A percentile compares a stretch with the other conserved stretches of the same genome.
These are phyloP conservation scores for Mobula hypostoma DNA, from an alignment of 2,113 vertebrate species.

Conservation along the genomic window DNA sequence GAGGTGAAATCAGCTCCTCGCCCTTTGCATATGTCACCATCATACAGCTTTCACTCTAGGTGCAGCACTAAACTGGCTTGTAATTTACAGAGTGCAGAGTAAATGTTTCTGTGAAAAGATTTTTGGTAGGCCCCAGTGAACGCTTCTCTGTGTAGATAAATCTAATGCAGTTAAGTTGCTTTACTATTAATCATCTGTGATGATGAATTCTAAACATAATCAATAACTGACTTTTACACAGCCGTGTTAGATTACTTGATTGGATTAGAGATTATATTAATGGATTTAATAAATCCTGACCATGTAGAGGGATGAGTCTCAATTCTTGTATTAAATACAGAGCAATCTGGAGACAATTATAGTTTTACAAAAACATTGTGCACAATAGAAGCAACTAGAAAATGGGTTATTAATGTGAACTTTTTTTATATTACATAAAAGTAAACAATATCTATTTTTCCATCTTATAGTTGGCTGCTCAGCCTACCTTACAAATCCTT, in stretches of 20 bases:
- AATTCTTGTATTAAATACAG: neutral
- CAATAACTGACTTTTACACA: conserved; percentile 13
- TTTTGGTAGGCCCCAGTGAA: neutral
- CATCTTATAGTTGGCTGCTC: conserved; percentile 40
- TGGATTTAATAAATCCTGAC: conserved; percentile 9
- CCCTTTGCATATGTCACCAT: neutral
- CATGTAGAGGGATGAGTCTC: neutral
- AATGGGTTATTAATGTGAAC: neutral
- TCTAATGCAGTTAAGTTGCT: neutral
- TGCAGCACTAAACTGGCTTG: neutral
- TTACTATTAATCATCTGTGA: conserved; percentile 32
- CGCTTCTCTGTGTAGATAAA: neutral
- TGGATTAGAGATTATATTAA: conserved; percentile 34
- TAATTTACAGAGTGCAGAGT: neutral
- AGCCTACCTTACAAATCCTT: conserved; percentile 44
- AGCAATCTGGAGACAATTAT: neutral
- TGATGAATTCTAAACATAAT: conserved; percentile 7
- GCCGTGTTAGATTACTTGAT: conserved; percentile 8
- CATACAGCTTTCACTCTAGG: neutral
- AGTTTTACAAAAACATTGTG: neutral
- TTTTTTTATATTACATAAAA: neutral
- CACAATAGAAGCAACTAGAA: neutral
- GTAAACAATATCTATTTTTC: neutral
- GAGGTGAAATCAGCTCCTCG: neutral
- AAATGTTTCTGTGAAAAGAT: neutral